Evolutionary conservation across 1,140 invertebrate genomes (phyloP).

Genomic region (Dinothrombium tinctorium): DNA sequence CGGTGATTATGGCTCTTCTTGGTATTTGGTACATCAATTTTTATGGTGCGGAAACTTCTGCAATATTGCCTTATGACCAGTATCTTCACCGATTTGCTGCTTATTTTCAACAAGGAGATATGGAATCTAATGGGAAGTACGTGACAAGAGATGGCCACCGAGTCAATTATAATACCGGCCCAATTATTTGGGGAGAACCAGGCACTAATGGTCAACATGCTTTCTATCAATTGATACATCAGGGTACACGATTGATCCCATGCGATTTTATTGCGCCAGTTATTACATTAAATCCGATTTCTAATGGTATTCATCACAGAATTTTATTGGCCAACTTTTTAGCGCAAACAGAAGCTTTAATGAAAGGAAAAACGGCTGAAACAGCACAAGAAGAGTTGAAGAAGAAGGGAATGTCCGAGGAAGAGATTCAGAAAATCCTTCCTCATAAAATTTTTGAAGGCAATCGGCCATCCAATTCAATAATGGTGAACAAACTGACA

Average conservation of each 20-base stretch:
- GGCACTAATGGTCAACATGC: slow-evolving; percentile 99
- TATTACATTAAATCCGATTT: slow-evolving; percentile 74
- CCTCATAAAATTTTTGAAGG: slow-evolving; percentile 94
- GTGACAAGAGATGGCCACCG: slow-evolving; percentile 42
- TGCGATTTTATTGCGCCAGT: slow-evolving; percentile 91
- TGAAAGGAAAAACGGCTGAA: slow-evolving; percentile 61
- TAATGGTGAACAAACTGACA: slow-evolving; percentile 73
- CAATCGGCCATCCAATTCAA: slow-evolving; percentile 91
- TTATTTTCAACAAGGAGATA: slow-evolving; percentile 99
- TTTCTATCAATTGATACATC: slow-evolving; percentile 90
- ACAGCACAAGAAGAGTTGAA: slow-evolving; percentile 49
- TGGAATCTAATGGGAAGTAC: slow-evolving; percentile 97
- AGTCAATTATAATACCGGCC: slow-evolving; percentile 64
- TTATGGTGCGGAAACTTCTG: slow-evolving; percentile 79
- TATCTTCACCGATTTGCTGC: slow-evolving; percentile 95
- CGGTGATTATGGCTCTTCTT: slow-evolving; percentile 73
- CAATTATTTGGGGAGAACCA: slow-evolving; percentile 87
- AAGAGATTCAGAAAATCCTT: slow-evolving; percentile 42
- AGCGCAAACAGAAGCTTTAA: slow-evolving; percentile 91
- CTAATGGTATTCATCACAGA: slow-evolving; percentile 41
- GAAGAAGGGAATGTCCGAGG: slow-evolving; percentile 38
- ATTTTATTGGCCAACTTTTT: slow-evolving; percentile 91
- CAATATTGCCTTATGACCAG: slow-evolving; percentile 88
- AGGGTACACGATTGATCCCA: slow-evolving; percentile 66
- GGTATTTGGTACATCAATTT: slow-evolving; percentile 95